These are phyloP conservation scores for Drusus annulatus DNA, from an alignment of 1,140 invertebrate species.

Conservation along the genomic window DNA sequence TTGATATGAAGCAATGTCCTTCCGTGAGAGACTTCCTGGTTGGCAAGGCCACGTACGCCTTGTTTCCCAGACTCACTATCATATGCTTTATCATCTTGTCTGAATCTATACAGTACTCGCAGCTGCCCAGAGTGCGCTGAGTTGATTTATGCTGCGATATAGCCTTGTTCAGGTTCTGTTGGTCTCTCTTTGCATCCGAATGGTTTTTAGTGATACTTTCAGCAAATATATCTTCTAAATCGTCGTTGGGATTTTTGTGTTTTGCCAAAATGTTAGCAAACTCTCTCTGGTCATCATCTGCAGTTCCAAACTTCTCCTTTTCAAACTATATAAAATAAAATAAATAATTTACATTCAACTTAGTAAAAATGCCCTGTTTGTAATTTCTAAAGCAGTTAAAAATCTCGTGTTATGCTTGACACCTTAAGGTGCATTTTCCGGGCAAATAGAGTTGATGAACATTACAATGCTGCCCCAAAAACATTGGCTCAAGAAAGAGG, in stretches of 20 bases:
- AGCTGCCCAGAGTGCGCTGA: slow-evolving; percentile 83
- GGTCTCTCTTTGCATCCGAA: slow-evolving; percentile 75
- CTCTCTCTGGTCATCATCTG: slow-evolving; percentile 85
- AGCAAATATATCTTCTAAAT: slow-evolving; percentile 91
- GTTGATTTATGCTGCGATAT: slow-evolving; percentile 82
- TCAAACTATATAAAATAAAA: slow-evolving; percentile 82
- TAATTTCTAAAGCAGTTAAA: too few species aligned
- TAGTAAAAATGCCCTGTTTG: too few species aligned
- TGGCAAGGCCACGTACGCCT: slow-evolving; percentile 89
- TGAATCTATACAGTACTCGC: slow-evolving; percentile 87
- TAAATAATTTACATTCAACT: too few species aligned
- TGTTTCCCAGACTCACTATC: slow-evolving; percentile 86
- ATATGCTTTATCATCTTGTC: slow-evolving; percentile 87
- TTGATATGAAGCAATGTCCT: slow-evolving; percentile 91
- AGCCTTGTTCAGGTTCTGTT: slow-evolving; percentile 77
- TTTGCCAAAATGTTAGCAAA: slow-evolving; percentile 83
- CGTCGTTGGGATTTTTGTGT: slow-evolving; percentile 79
- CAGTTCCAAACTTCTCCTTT: slow-evolving; percentile 87
- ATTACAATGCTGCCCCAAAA: too few species aligned
- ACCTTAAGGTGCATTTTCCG: too few species aligned
- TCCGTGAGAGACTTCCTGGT: slow-evolving; percentile 83
- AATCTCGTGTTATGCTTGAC: too few species aligned
- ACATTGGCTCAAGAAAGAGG: too few species aligned
- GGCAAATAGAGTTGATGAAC: too few species aligned
- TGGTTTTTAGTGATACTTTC: slow-evolving; percentile 79